Percentiles rank a stretch among this genome's conserved stretches.
Conservation (phyloP, 2,797 vertebrate species). For the Kryptopterus vitreolus region DNA sequence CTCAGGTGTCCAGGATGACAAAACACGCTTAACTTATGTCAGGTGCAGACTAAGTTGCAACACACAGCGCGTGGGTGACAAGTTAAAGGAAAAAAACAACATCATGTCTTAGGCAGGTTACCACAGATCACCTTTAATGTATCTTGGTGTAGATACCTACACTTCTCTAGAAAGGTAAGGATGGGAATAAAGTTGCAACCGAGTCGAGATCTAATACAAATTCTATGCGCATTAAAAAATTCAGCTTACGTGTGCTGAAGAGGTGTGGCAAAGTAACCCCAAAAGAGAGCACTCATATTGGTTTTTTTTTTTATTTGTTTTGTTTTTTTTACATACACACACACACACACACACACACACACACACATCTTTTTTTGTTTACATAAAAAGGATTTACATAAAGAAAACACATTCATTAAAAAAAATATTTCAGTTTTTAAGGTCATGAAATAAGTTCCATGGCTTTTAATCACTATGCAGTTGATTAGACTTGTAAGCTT, state of each 20-base stretch:
- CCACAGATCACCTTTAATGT: not conserved
- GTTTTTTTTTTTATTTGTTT: not conserved
- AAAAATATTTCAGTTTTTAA: not conserved
- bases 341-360: no score
- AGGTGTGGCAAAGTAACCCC: not conserved
- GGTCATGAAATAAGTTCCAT: not conserved
- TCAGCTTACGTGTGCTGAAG: not conserved
- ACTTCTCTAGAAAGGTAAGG: not conserved
- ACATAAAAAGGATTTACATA: conserved; percentile 1
- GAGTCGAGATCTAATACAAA: not conserved
- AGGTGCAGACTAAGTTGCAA: conserved; percentile 10
- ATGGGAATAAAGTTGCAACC: not conserved
- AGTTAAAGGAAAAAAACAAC: not conserved
- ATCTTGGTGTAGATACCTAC: not conserved
- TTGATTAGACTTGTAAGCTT: not conserved
- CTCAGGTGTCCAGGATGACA: conserved; percentile 15
- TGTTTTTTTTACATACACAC: no score
- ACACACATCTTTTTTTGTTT: no score
- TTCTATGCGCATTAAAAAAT: not conserved
- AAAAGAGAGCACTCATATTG: not conserved
- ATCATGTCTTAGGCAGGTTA: not conserved
- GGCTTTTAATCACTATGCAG: not conserved
- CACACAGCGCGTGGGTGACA: not conserved
- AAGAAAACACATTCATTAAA: not conserved
- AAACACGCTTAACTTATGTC: not conserved